A percentile compares a stretch with the other conserved stretches of the same genome.
These are phyloP conservation scores for Pollimyrus isidori DNA, from an alignment of 2,113 vertebrate genomes.

Conservation along the genomic window DNA sequence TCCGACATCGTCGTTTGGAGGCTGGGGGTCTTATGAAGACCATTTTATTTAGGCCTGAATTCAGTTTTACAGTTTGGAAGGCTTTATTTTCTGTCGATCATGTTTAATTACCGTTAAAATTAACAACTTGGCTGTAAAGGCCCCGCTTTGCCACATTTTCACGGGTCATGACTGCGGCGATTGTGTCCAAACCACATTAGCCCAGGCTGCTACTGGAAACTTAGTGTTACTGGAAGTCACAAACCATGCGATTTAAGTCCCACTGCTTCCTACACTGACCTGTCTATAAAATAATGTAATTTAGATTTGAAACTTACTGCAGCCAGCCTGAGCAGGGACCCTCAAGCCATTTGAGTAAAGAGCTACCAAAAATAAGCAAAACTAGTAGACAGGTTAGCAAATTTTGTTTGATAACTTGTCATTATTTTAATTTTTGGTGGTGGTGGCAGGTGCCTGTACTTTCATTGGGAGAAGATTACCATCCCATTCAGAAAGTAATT, in stretches of 20 bases:
- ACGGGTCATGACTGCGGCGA: neutral
- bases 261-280: neutral
- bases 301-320: neutral
- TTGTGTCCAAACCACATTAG: neutral
- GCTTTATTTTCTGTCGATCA: slow-evolving; percentile 26
- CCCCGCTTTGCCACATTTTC: neutral
- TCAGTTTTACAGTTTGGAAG: neutral
- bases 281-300: neutral
- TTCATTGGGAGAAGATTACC: neutral
- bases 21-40: slow-evolving; percentile 17
- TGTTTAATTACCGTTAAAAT: neutral
- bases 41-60: neutral
- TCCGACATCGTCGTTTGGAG: slow-evolving; percentile 39
- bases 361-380: neutral
- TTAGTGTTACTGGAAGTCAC: neutral
- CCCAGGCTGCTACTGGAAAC: neutral
- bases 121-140: neutral
- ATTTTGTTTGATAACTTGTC: neutral
- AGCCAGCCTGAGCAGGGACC: neutral
- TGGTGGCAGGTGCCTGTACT: neutral
- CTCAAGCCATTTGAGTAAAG: neutral
- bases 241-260: neutral
- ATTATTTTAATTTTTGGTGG: neutral
- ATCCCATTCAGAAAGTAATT: neutral
- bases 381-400: neutral